Percentiles rank a stretch among this genome's conserved stretches.
phyloP scores from a whole-genome alignment of 2,888 invertebrate species.

The Salpingus planirostris region DNA sequence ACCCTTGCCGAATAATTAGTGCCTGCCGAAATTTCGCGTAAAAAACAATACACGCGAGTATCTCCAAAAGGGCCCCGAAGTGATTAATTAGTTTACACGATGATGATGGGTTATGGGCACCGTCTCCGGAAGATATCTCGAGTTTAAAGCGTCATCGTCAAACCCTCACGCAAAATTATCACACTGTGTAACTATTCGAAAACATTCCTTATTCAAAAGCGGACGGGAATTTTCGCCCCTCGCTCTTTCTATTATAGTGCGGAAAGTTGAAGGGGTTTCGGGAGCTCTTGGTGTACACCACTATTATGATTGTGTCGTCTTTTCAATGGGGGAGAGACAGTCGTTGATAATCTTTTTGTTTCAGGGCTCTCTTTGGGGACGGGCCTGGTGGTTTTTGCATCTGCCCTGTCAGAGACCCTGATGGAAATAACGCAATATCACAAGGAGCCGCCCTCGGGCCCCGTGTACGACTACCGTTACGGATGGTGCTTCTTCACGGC shows the following conservation, averaged over 20 bases:
- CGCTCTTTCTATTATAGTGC: too few relatives aligned
- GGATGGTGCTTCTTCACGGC: constrained; percentile 57
- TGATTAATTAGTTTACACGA: constrained; percentile 13
- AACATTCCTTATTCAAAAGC: constrained; percentile 13
- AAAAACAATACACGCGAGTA: constrained; percentile 1
- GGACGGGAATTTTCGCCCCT: not conserved
- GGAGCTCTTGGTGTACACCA: too few relatives aligned
- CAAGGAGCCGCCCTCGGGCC: constrained; percentile 33
- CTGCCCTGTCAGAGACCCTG: constrained; percentile 51
- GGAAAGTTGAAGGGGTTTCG: too few relatives aligned
- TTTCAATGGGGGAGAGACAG: constrained; percentile 7
- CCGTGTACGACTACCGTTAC: constrained; percentile 45
- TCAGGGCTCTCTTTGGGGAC: constrained; percentile 53
- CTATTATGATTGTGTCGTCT: too few relatives aligned
- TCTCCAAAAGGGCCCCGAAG: constrained; percentile 1
- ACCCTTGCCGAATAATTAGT: too few relatives aligned
- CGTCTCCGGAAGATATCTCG: constrained; percentile 9
- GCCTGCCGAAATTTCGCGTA: too few relatives aligned
- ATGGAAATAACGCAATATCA: constrained; percentile 43
- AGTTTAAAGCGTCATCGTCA: constrained; percentile 7
- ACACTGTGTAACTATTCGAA: constrained; percentile 13
- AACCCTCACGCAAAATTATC: constrained; percentile 10
- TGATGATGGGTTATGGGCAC: not conserved
- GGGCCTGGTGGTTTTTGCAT: constrained; percentile 51
- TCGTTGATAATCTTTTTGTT: constrained; percentile 27